phyloP scores from a whole-genome alignment of 2,113 vertebrate species.

The Vidua macroura region DNA sequence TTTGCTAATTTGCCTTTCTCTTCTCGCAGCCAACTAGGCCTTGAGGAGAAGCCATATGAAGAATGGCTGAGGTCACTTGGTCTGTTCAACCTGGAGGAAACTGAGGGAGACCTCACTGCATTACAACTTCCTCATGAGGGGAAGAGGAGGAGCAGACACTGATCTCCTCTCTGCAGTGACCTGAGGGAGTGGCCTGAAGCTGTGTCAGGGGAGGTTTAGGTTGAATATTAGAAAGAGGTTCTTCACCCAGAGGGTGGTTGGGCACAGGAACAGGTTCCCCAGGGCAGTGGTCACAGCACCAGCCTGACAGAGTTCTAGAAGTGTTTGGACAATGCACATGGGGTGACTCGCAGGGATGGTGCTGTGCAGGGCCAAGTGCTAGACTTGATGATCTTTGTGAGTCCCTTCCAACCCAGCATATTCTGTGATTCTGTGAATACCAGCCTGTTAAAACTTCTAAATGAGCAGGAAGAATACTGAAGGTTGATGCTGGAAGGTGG shows the following conservation, averaged over 20 bases:
- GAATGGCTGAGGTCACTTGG: rapidly evolving
- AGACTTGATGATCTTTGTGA: background rate
- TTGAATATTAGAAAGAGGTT: background rate
- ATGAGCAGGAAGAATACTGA: background rate
- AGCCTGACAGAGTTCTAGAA: background rate
- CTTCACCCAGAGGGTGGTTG: background rate
- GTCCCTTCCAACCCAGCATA: background rate
- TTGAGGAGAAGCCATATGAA: rapidly evolving
- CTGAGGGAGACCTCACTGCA: background rate
- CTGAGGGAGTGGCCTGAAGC: background rate
- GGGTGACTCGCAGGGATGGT: background rate
- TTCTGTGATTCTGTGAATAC: background rate
- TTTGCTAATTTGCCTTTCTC: background rate
- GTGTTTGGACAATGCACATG: background rate
- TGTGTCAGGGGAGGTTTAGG: background rate
- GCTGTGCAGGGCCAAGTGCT: background rate
- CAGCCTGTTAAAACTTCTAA: background rate
- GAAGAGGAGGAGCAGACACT: rapidly evolving
- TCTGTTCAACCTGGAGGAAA: background rate
- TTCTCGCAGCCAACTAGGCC: background rate
- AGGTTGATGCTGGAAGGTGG: background rate
- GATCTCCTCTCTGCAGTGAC: background rate
- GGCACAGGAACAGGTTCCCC: background rate
- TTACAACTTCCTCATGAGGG: rapidly evolving
- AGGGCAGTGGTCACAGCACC: background rate